Percentiles rank a stretch among this genome's conserved stretches.
phyloP scores from a whole-genome alignment of 2,888 invertebrate genomes.

The Autographa pulchrina region DNA sequence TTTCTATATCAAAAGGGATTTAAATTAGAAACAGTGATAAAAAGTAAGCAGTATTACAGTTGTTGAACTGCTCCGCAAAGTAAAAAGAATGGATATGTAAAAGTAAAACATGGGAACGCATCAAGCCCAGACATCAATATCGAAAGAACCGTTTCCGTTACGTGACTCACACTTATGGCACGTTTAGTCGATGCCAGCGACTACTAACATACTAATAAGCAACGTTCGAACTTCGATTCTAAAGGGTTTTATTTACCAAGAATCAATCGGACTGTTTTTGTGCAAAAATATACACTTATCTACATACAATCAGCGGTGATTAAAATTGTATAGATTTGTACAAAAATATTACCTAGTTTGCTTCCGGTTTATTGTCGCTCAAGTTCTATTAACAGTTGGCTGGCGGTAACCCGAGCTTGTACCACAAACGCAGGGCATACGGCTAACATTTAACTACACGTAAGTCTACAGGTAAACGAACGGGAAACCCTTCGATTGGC shows the following conservation, averaged over 20 bases:
- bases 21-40: conserved; percentile 57
- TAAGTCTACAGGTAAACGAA: conserved; percentile 59
- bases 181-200: conserved; percentile 79
- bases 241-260: conserved; percentile 17
- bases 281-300: background rate
- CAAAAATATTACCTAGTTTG: conserved; percentile 8
- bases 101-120: conserved; percentile 79
- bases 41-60: conserved; percentile 58
- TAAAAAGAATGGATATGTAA: conserved; percentile 53
- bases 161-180: conserved; percentile 87
- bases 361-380: conserved; percentile 47
- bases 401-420: conserved; percentile 65
- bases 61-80: conserved; percentile 46
- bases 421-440: conserved; percentile 59
- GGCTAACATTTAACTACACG: conserved; percentile 55
- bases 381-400: conserved; percentile 37
- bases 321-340: background rate
- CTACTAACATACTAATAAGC: conserved; percentile 84
- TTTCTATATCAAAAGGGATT: conserved; percentile 75
- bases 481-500: conserved; percentile 82
- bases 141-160: conserved; percentile 87
- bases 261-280: background rate
- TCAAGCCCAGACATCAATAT: conserved; percentile 81
- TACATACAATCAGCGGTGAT: background rate
- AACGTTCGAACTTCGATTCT: conserved; percentile 36